phyloP scores from a whole-genome alignment of 2,888 invertebrate genomes.

The Hofmannophila pseudospretella region DNA sequence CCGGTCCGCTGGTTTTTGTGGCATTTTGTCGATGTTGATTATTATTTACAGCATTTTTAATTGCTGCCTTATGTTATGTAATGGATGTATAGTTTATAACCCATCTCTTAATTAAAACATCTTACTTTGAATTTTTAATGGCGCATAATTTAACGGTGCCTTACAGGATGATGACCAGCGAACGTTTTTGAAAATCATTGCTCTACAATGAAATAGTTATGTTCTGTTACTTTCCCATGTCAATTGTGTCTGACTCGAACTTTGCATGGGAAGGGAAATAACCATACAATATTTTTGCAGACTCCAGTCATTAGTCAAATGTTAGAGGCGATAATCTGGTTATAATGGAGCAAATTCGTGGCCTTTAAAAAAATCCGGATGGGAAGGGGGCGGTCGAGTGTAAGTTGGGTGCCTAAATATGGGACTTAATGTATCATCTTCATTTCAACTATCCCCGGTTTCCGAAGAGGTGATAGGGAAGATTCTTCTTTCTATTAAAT shows the following conservation, averaged over 20 bases:
- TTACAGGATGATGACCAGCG: neutral
- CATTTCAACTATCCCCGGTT: too few relatives aligned
- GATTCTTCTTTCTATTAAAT: too few relatives aligned
- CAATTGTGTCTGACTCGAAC: neutral
- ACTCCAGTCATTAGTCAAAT: neutral
- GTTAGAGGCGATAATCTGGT: too few relatives aligned
- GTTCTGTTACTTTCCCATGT: constrained; percentile 2
- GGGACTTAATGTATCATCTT: too few relatives aligned
- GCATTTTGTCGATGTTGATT: constrained; percentile 24
- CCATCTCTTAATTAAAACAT: constrained; percentile 32
- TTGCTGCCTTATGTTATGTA: constrained; percentile 27
- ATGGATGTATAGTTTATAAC: constrained; percentile 21
- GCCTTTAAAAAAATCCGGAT: too few relatives aligned
- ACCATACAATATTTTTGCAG: neutral
- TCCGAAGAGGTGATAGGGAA: too few relatives aligned
- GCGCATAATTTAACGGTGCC: constrained; percentile 26
- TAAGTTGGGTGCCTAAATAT: too few relatives aligned
- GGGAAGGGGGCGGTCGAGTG: too few relatives aligned
- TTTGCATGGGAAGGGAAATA: neutral
- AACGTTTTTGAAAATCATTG: neutral
- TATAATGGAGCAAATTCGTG: too few relatives aligned
- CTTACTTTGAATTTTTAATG: constrained; percentile 21
- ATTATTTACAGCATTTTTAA: constrained; percentile 31
- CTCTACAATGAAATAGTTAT: neutral
- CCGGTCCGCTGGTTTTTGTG: constrained; percentile 20